Evolutionary conservation across 2,113 vertebrate species (phyloP), one percentile per base, ranked within the genome.

Genomic region (Ascaphus truei): DNA sequence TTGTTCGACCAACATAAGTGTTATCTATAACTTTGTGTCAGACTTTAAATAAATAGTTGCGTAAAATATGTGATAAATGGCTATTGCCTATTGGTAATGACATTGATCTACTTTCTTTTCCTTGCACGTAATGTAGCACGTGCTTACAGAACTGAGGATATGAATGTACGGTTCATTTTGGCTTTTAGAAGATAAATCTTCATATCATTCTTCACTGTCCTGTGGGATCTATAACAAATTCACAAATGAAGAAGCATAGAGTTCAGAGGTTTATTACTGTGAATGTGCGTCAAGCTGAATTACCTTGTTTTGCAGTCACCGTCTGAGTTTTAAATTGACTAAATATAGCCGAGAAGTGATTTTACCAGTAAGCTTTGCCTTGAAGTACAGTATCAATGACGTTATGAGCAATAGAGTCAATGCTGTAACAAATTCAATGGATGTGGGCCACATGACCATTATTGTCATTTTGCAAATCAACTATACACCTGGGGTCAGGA

Each of bases 261-360:
- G 25, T 31, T 41, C 4, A 43, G 12, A 15, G 62, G 50, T 43
- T 55, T 66, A 41, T 43, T 25, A 18, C 34, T 55, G 33, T 55
- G 16, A 55, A 66, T 55, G 50, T 63, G 60, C 43, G 18, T 43
- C 36, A 30, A 29, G 45, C 4, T 18, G 36, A 53, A 65, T 53
- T 55, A 18, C 26, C 34, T 55, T 55, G n/a, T 52, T 66, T 27
- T 55, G 48, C 23, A 53, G 33, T 53, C 34, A 52, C 37, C 23
- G 48, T 53, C n/a, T 34, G 25, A 33, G 39, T 47, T 37, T 51
- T n/a, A 65, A 55, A 39, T 66, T 50, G 55, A 66, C 53, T 20
- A 53, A 53, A 18, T 15, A n/a, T 9, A 39, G 25, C 23, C 34
- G 15, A 43, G 33, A 30, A 8, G 23, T 29, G n/a, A 29, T 15